A percentile compares a stretch with the other conserved stretches of the same genome.
Evolutionary conservation across 2,888 invertebrate genomes (phyloP).

Genomic region (Pogonocherus hispidulus): DNA sequence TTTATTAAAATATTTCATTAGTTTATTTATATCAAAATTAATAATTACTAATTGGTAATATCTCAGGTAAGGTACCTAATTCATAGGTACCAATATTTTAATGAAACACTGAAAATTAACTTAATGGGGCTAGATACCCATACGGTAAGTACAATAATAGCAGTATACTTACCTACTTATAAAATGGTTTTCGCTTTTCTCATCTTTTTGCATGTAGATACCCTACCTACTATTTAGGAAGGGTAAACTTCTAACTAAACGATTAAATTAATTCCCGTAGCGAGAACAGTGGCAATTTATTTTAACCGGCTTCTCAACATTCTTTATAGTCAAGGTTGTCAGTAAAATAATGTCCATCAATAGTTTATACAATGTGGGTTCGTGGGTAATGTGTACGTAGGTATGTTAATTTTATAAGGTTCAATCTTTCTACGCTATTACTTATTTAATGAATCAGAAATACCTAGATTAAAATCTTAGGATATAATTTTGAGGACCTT

Average conservation of each 20-base stretch:
- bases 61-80: background rate
- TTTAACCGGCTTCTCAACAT: slow-evolving; percentile 49
- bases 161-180: no score
- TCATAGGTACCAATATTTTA: background rate
- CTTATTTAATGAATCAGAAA: background rate
- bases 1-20: no score
- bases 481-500: background rate
- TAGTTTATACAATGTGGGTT: slow-evolving; percentile 5
- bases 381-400: slow-evolving; percentile 1
- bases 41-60: background rate
- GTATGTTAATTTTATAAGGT: no score
- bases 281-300: slow-evolving; percentile 43
- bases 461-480: background rate
- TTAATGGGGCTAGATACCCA: no score
- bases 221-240: background rate
- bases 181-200: no score
- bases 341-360: slow-evolving; percentile 26
- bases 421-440: background rate
- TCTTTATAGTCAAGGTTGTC: slow-evolving; percentile 46
- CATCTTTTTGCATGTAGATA: no score
- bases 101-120: background rate
- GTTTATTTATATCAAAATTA: no score
- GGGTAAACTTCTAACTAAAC: background rate
- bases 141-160: no score
- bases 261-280: slow-evolving; percentile 35